A percentile compares a stretch with the other conserved stretches of the same genome.
phyloP scores from a whole-genome alignment of 2,888 invertebrate genomes.

The Sesia bembeciformis region DNA sequence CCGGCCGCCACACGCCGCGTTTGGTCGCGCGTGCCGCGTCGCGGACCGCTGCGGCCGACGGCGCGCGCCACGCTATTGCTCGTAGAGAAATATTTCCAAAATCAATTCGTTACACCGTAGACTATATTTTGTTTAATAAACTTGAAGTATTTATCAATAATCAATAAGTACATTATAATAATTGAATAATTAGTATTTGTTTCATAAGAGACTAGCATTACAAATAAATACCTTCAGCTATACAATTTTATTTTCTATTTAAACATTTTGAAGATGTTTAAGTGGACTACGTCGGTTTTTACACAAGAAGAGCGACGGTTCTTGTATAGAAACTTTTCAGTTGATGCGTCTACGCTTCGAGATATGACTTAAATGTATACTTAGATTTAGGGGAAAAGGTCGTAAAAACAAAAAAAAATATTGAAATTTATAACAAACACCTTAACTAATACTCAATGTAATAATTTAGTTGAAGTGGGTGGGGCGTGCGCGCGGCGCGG shows the following conservation, averaged over 20 bases:
- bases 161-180: conserved; percentile 75
- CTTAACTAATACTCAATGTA: conserved; percentile 64
- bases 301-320: conserved; percentile 49
- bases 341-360: conserved; percentile 68
- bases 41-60: neutral
- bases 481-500: conserved; percentile 16
- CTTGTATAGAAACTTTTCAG: conserved; percentile 52
- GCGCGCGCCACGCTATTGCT: conserved; percentile 47
- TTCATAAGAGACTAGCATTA: conserved; percentile 75
- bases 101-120: conserved; percentile 71
- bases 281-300: conserved; percentile 64
- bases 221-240: conserved; percentile 74
- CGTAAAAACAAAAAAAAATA: conserved; percentile 71
- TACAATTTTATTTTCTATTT: conserved; percentile 71
- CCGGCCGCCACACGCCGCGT: neutral
- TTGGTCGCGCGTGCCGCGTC: conserved; percentile 1
- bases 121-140: conserved; percentile 70
- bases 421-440: conserved; percentile 74
- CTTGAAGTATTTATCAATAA: conserved; percentile 74
- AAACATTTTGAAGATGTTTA: conserved; percentile 70
- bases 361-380: conserved; percentile 72
- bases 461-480: conserved; percentile 60
- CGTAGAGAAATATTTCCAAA: conserved; percentile 65
- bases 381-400: conserved; percentile 71
- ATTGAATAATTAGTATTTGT: conserved; percentile 75